Base-by-base conservation (phyloP, 2,888 invertebrate species). In the Campoletis raptor region DNA sequence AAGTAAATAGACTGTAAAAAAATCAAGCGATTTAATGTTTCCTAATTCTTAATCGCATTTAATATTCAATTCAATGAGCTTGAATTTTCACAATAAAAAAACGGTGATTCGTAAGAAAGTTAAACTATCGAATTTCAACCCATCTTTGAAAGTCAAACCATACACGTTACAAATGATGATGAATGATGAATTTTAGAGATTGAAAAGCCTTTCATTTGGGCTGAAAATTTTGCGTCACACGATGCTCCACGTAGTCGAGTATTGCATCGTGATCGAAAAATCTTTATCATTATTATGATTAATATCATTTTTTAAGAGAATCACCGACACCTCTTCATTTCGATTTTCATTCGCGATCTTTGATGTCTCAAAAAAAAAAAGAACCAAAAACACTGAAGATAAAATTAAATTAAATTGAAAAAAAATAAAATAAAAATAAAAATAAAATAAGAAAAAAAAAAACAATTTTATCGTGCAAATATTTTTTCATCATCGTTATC, bases 191-290 rank as follows among this genome's bases (percentile, higher is more conserved):
- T 57, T 74, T 15, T 9, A 8, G 21, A 15, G 21, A 15, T 15
- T 42, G 9, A 2, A 36, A 48, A 45, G 5, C 40, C 8, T 37
- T 36, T n/a, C 45, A 21, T 42, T 42, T 8, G 37, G 40, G 18
- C 57, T 74, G 79, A 42, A 45, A 40, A 82, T 79, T 81, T 79
- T 52, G 18, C 37, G 24, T 77, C 69, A 40, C 54, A 83, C 86
- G 86, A 77, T 85, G 81, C 88, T 80, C 81, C 85, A 86, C 89
- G 88, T 89, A 88, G 88, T 89, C 89, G 89, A 89, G 88, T 88
- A 76, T 85, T 74, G 87, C 85, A 87, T 79, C 85, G 81, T 66
- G 79, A 30, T 57, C 48, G 9, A 74, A 83, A 74, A 69, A 40
- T 24, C 69, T 15, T 69, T 69, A 30, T 7, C 24, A 24, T 69